Percentiles rank a stretch among this genome's conserved stretches.
Conservation (phyloP, 2,113 vertebrate genomes). For the Indicator indicator region DNA sequence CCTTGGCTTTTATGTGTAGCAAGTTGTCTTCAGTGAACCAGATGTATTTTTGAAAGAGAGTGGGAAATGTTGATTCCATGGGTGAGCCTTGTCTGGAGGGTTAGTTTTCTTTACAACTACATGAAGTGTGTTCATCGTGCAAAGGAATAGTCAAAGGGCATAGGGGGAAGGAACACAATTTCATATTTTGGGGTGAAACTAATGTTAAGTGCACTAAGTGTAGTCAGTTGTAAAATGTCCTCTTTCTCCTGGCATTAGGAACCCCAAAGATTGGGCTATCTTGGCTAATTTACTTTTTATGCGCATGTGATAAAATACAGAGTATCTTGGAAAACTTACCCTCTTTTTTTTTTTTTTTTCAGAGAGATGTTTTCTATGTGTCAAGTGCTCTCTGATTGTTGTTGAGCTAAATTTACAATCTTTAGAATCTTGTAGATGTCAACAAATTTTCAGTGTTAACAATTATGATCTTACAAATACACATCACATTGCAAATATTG, state of each 20-base stretch:
- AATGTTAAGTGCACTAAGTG: not conserved
- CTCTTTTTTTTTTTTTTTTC: not conserved
- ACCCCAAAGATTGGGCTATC: not conserved
- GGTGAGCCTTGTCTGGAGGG: not conserved
- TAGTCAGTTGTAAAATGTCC: not conserved
- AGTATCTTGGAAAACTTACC: not conserved
- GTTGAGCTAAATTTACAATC: not conserved
- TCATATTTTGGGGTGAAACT: not conserved
- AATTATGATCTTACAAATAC: not conserved
- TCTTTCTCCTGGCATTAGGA: not conserved
- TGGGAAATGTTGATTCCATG: not conserved
- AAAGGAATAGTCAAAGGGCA: not conserved
- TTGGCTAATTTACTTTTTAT: not conserved
- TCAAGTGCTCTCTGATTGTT: not conserved
- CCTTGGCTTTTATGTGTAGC: not conserved
- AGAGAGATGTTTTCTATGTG: not conserved
- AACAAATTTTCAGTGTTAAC: not conserved
- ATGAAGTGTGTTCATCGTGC: not conserved
- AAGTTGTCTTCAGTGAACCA: not conserved
- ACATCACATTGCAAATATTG: not conserved
- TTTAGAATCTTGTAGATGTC: not conserved
- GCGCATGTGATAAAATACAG: not conserved
- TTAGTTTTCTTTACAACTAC: not conserved
- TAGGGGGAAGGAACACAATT: rapidly evolving
- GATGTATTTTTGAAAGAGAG: not conserved